These are phyloP conservation scores for Coptodon rendalli DNA, from an alignment of 2,113 vertebrate species.

Conservation along the genomic window DNA sequence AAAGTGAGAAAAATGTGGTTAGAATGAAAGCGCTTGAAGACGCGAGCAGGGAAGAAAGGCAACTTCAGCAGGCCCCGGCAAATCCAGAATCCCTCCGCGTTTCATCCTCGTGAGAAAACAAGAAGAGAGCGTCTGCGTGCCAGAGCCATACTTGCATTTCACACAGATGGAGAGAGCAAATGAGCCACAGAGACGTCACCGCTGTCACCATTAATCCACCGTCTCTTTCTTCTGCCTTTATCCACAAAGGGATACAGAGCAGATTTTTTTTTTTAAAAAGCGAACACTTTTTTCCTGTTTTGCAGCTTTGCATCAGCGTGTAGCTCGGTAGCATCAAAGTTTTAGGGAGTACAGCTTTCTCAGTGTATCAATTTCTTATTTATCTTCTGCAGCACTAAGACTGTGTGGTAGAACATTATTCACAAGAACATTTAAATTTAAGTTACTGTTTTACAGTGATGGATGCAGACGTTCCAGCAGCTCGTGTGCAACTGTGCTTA, in stretches of 20 bases:
- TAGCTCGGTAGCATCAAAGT: not conserved
- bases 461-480: not conserved
- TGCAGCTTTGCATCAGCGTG: not conserved
- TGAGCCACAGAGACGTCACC: conserved; percentile 11
- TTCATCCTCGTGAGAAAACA: conserved; percentile 9
- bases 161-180: conserved; percentile 1
- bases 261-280: not conserved
- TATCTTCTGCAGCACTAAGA: not conserved
- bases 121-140: not conserved
- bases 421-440: not conserved
- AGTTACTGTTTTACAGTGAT: not conserved
- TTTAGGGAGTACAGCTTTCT: not conserved
- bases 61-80: not conserved
- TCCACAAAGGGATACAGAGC: not conserved
- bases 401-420: not conserved
- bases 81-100: conserved; percentile 1
- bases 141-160: conserved; percentile 8
- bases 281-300: not conserved
- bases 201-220: conserved; percentile 26
- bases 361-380: not conserved
- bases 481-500: not conserved
- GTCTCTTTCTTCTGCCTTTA: conserved; percentile 11
- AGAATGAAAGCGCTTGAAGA: not conserved
- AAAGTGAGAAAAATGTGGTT: not conserved
- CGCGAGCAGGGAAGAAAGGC: not conserved